Percentiles rank a stretch among this genome's conserved stretches.
phyloP scores from a whole-genome alignment of 2,797 vertebrate genomes.

The Chelon labrosus region DNA sequence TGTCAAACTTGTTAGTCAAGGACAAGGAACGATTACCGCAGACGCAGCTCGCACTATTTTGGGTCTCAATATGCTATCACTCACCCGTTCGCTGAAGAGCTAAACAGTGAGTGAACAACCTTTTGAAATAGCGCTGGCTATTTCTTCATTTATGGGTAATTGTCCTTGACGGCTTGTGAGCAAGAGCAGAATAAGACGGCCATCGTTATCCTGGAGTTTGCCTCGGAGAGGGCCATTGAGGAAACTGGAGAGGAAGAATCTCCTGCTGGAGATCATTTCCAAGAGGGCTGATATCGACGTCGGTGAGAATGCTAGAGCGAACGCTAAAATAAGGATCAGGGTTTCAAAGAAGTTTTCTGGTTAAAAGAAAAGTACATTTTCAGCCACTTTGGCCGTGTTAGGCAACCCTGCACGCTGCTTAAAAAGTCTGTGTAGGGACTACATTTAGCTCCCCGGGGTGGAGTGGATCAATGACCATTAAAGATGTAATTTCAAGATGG shows the following conservation, averaged over 20 bases:
- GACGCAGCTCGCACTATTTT: constrained; percentile 38
- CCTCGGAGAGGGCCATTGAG: constrained; percentile 39
- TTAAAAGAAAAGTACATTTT: constrained; percentile 55
- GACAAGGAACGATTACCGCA: constrained; percentile 62
- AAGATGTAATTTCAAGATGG: constrained; percentile 83
- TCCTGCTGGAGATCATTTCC: constrained; percentile 39
- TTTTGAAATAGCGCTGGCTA: constrained; percentile 49
- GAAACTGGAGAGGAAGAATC: constrained; percentile 40
- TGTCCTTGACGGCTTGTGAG: constrained; percentile 59
- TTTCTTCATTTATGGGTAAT: constrained; percentile 63
- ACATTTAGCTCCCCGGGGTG: constrained; percentile 64
- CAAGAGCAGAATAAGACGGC: constrained; percentile 53
- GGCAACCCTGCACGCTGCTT: constrained; percentile 54
- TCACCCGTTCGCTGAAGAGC: constrained; percentile 35
- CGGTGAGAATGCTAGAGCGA: constrained; percentile 22
- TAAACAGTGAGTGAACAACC: constrained; percentile 48
- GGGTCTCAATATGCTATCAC: constrained; percentile 35
- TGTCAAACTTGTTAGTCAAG: constrained; percentile 77
- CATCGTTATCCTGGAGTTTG: constrained; percentile 57
- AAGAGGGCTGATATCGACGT: constrained; percentile 15
- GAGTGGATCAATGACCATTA: constrained; percentile 82
- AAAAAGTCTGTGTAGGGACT: constrained; percentile 63
- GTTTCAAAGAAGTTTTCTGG: constrained; percentile 48
- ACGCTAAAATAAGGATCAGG: constrained; percentile 29
- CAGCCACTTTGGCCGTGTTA: constrained; percentile 37